phyloP scores from a whole-genome alignment of 2,113 vertebrate genomes.

The Anarhynchus alexandrinus region DNA sequence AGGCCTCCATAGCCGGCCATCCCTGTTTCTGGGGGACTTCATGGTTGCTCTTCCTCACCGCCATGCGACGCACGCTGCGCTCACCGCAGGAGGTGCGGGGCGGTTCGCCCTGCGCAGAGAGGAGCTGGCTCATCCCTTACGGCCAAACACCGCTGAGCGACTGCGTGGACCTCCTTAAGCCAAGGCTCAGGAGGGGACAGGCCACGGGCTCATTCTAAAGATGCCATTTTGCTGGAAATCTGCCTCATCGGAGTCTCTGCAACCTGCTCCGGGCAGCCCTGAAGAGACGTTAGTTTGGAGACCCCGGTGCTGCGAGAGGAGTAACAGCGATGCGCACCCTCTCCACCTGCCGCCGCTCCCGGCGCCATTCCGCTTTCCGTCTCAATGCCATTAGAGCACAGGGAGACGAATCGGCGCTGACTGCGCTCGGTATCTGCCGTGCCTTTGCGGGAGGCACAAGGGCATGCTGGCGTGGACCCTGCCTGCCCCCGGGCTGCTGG shows the following conservation, averaged over 20 bases:
- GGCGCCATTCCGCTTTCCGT: rapidly evolving
- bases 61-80: rapidly evolving
- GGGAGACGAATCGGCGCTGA: not conserved
- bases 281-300: rapidly evolving
- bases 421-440: not conserved
- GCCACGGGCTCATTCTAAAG: not conserved
- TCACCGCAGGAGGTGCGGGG: rapidly evolving
- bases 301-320: not conserved
- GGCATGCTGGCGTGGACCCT: not conserved
- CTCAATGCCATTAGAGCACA: rapidly evolving
- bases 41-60: not conserved
- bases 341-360: not conserved
- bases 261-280: not conserved
- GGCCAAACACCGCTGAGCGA: not conserved
- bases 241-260: not conserved
- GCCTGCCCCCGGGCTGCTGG: not conserved
- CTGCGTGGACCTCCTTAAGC: rapidly evolving
- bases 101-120: not conserved
- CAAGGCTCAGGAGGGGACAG: not conserved
- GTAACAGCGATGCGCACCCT: not conserved
- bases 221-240: not conserved
- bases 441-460: not conserved
- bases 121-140: not conserved
- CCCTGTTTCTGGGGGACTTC: not conserved
- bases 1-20: not conserved